phyloP scores from a whole-genome alignment of 2,113 vertebrate species.

The Phoenicopterus ruber region DNA sequence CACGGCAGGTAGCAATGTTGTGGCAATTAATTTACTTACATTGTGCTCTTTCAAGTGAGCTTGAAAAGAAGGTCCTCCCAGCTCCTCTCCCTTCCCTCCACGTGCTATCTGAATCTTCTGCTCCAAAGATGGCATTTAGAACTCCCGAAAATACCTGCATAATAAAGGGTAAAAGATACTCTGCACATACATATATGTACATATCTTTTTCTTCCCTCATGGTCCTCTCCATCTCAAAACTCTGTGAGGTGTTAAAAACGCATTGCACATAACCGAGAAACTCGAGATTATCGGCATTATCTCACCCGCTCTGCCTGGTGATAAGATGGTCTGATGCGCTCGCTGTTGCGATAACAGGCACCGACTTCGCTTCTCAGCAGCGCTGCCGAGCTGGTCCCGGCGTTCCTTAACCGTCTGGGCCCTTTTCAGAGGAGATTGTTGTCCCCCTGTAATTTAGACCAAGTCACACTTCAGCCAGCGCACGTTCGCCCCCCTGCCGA shows the following conservation, averaged over 20 bases:
- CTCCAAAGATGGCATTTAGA: slow-evolving; percentile 9
- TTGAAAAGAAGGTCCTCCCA: neutral
- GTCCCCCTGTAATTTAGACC: neutral
- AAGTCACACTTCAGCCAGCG: neutral
- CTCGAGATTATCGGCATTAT: neutral
- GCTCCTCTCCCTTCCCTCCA: neutral
- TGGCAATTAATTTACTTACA: neutral
- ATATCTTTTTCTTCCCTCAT: neutral
- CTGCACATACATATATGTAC: neutral
- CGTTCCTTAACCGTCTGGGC: neutral
- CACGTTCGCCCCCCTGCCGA: accelerated
- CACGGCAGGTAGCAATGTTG: neutral
- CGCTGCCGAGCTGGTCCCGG: neutral
- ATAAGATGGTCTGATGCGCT: neutral
- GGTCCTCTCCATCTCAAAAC: neutral
- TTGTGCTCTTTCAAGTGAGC: neutral
- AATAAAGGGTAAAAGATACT: slow-evolving; percentile 28
- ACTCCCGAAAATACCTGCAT: neutral
- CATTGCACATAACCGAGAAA: neutral
- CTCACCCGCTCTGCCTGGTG: neutral
- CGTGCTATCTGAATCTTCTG: neutral
- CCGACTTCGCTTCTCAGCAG: neutral
- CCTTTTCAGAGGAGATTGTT: neutral
- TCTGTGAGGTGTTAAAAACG: neutral
- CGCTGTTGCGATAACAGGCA: neutral